Conservation (phyloP, 1,140 invertebrate genomes). For the Triops cancriformis region DNA sequence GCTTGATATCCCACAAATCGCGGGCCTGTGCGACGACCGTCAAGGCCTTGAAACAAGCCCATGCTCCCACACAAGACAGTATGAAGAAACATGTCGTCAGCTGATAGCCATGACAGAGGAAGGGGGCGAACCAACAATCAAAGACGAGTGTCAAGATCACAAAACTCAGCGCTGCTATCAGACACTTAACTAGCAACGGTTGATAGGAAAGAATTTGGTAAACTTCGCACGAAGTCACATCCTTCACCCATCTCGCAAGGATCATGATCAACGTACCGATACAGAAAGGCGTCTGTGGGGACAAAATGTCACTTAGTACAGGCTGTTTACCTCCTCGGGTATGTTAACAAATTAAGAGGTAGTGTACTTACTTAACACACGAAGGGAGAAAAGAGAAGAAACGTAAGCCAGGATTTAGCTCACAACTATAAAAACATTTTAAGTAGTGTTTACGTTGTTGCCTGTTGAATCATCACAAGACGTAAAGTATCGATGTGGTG, state of each 20-base stretch:
- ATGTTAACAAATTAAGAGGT: not conserved
- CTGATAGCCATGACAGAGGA: constrained; percentile 23
- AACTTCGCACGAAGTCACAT: not conserved
- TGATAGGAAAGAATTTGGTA: not conserved
- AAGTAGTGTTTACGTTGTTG: constrained; percentile 1
- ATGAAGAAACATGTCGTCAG: constrained; percentile 16
- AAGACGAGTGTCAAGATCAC: constrained; percentile 19
- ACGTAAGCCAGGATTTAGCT: not conserved
- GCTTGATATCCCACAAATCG: constrained; percentile 13
- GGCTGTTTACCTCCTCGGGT: not conserved
- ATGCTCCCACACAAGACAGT: not conserved
- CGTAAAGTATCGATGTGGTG: not conserved
- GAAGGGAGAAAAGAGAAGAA: not conserved
- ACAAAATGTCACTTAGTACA: not conserved
- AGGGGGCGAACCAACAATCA: constrained; percentile 24
- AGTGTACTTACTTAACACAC: not conserved
- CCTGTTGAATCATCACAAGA: constrained; percentile 5
- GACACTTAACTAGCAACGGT: not conserved
- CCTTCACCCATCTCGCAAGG: not conserved
- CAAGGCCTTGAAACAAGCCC: constrained; percentile 17
- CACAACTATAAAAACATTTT: not conserved
- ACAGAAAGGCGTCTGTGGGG: not conserved
- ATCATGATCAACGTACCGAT: not conserved
- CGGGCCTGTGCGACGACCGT: not conserved
- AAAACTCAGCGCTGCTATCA: not conserved